Conservation (phyloP, 1,140 invertebrate species). For the Sitobion miscanthi region DNA sequence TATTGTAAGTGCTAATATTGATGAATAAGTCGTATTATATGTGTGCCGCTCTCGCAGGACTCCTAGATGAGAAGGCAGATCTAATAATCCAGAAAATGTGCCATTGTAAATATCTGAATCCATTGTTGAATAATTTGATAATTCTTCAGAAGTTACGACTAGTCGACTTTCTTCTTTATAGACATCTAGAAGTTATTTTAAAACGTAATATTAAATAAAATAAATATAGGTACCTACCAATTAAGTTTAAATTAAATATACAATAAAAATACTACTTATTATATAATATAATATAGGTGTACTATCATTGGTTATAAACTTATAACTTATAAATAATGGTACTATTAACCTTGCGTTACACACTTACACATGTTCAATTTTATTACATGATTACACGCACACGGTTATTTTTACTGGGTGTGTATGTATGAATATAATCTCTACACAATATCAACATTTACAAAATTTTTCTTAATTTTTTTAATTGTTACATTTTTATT, state of each 20-base stretch:
- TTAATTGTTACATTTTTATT: not conserved
- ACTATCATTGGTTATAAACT: not conserved
- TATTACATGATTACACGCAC: not conserved
- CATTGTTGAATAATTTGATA: conserved; percentile 62
- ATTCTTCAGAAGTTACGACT: conserved; percentile 59
- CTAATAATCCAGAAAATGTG: conserved; percentile 64
- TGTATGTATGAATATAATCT: not conserved
- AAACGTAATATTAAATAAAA: not conserved
- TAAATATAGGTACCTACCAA: not conserved
- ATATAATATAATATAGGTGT: not conserved
- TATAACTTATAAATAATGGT: not conserved
- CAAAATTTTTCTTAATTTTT: not conserved
- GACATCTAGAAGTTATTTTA: conserved; percentile 25
- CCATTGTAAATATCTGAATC: conserved; percentile 69
- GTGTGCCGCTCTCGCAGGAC: conserved; percentile 62
- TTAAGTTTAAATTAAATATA: not conserved
- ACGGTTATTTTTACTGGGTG: not conserved
- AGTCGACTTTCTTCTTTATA: conserved; percentile 59
- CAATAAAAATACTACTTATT: not conserved
- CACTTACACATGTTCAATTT: not conserved
- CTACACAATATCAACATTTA: not conserved
- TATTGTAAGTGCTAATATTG: conserved; percentile 64
- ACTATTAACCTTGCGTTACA: not conserved
- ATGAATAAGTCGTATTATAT: not conserved
- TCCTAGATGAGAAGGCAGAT: conserved; percentile 67